A percentile compares a stretch with the other conserved stretches of the same genome.
Evolutionary conservation across 2,113 vertebrate genomes (phyloP).

Genomic region (Condylura cristata): DNA sequence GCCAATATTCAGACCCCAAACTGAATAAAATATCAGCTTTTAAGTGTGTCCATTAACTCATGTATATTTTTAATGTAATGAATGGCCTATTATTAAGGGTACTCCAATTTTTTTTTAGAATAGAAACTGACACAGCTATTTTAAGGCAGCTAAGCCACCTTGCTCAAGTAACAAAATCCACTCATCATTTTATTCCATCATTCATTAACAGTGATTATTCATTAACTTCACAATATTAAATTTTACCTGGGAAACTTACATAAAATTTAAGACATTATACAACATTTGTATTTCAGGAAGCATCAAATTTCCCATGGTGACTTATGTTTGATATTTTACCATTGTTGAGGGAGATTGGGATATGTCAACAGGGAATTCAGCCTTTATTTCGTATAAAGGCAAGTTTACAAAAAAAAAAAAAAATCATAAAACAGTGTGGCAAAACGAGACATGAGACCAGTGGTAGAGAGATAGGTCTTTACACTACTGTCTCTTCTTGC

Average conservation of each 20-base stretch:
- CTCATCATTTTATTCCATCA: conserved; percentile 26
- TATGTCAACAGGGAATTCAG: background rate
- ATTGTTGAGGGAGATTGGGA: background rate
- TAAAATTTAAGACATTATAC: background rate
- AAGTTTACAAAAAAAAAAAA: background rate
- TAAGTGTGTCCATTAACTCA: background rate
- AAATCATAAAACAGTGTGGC: background rate
- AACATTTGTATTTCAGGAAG: background rate
- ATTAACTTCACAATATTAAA: conserved; percentile 44
- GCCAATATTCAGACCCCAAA: background rate
- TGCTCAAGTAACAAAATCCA: background rate
- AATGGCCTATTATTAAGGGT: background rate
- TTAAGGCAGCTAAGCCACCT: background rate
- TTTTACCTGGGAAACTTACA: conserved; percentile 40
- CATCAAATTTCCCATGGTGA: background rate
- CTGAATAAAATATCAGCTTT: background rate
- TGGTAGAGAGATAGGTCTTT: background rate
- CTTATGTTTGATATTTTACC: conserved; percentile 1
- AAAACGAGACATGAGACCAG: background rate
- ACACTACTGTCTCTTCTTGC: background rate
- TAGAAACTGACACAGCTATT: background rate
- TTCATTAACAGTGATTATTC: conserved; percentile 39
- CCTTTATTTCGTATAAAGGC: background rate
- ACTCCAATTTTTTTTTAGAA: background rate
- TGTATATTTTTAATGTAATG: background rate